Percentiles rank a stretch among this genome's conserved stretches.
Conservation (phyloP, 2,888 invertebrate genomes). For the Eurois occulta region DNA sequence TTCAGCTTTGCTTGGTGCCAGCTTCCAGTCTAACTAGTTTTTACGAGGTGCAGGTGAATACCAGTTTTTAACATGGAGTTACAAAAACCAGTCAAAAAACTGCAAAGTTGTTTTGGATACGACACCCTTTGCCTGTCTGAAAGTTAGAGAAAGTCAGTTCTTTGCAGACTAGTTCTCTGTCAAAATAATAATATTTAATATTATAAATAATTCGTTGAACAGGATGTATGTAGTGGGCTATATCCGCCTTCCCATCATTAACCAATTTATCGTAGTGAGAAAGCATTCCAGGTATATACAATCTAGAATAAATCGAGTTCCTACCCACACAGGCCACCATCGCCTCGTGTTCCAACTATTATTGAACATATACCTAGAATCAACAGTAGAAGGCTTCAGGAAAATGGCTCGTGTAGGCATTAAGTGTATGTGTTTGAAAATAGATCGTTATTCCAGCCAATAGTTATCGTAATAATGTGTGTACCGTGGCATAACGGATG, state of each 20-base stretch:
- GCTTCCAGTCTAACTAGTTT: too few relatives aligned
- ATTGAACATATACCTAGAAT: not conserved
- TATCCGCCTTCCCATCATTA: not conserved
- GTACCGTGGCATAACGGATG: not conserved
- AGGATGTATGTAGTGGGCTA: too few relatives aligned
- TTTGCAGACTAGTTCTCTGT: not conserved
- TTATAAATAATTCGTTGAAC: too few relatives aligned
- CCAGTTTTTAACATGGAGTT: too few relatives aligned
- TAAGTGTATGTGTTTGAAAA: not conserved
- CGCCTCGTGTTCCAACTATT: constrained; percentile 6
- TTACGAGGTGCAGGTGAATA: too few relatives aligned
- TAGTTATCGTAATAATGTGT: not conserved
- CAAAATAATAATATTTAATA: too few relatives aligned
- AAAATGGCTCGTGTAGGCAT: not conserved
- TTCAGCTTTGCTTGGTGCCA: too few relatives aligned
- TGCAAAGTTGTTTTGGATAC: too few relatives aligned
- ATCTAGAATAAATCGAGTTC: not conserved
- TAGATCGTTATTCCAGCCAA: not conserved
- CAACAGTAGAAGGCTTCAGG: not conserved
- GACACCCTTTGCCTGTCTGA: too few relatives aligned
- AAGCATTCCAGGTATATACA: not conserved
- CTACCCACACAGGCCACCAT: not conserved
- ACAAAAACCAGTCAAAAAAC: too few relatives aligned
- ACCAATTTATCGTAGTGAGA: not conserved
- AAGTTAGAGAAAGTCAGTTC: too few relatives aligned